Evolutionary conservation across 2,888 invertebrate genomes (phyloP), one percentile per base, ranked within the genome.

Genomic region (Apamea monoglypha): DNA sequence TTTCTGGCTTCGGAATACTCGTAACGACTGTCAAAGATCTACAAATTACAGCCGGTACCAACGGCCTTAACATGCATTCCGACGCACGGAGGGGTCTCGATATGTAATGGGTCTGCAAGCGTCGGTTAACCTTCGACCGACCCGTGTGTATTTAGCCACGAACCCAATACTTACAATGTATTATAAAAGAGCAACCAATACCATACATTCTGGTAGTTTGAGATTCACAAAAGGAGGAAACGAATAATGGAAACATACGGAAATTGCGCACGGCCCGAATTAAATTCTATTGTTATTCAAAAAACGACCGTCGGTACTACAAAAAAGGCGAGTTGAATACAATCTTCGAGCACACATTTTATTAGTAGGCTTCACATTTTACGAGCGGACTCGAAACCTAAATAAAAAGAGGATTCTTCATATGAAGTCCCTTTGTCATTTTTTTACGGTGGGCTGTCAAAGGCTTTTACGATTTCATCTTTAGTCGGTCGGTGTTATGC

Each of bases 361-460:
- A 95, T 95, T 94, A 93, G 93, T 91, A 89, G 91, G 92, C 92
- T 92, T 91, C 92, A 91, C 92, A 88, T 94, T 96, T 96, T 96
- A 96, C 94, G 96, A 94, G 92, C 91, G 91, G 91, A 87, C 93
- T 93, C 92, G 91, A 92, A 94, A 92, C 94, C 92, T 93, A 94
- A 96, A 95, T 95, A 94, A 96, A 94, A 95, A 93, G 93, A 92
- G 91, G 93, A 94, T 94, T 94, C 94, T 94, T 95, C 95, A 94
- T 96, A 95, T 93, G 93, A 89, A 94, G 93, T 93, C 91, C 92
- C 91, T 95, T 96, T 95, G 95, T 94, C 93, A 94, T 93, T 95
- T 96, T 89, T 96, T 96, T 95, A 96, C 94, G 95, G 94, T 92
- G 90, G 92, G 92, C 92, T 93, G 94, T 95, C 94, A 95, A 95